Evolutionary conservation across 2,888 invertebrate species (phyloP), one percentile per base, ranked within the genome.

Genomic region (Chloroclysta siterata): DNA sequence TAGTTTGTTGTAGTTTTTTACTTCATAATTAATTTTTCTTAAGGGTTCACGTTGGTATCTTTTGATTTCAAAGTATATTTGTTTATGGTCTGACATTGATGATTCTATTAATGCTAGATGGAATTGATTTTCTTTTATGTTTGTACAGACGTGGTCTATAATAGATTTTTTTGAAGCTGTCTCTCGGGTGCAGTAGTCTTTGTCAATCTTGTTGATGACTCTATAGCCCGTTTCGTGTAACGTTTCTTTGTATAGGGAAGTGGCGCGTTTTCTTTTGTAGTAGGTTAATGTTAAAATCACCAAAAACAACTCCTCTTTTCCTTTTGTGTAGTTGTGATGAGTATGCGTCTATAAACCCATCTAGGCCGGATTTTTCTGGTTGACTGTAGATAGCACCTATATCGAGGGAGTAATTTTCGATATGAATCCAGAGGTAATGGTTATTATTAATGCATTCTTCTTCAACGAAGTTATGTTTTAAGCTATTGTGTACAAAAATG

Each of bases 61-160:
- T n/a, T 52, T 67, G 11, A n/a, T 28, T 47, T 47, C 47, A 5
- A 47, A 28, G 6, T 47, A 47, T 13, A 47, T 47, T 17, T 46
- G 15, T 17, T 46, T 46, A 11, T 46, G 46, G 17, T 46, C 46
- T 3, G 46, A 46, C 46, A 47, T 28, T 13, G 60, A n/a, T 14
- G 65, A 55, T 13, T 66, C 65, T 29, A 68, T 54, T 10, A 72
- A 53, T 13, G 70, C 48, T 13, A 72, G 22, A 29, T 66, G 50
- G 14, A 69, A 69, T 2, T 36, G 7, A n/a, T 64, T 48, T 8
- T 66, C 42, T 15, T 22, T 55, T 29, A 70, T 13, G 14, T 68
- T 69, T n/a, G 68, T 54, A 28, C 56, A 62, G 0, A 70, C 46
- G 29, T 72, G 70, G 41, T 72, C 71, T 53, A 71, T 28, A 14